These are phyloP conservation scores for Caradrina kadenii DNA, from an alignment of 2,888 invertebrate genomes.

Conservation along the genomic window DNA sequence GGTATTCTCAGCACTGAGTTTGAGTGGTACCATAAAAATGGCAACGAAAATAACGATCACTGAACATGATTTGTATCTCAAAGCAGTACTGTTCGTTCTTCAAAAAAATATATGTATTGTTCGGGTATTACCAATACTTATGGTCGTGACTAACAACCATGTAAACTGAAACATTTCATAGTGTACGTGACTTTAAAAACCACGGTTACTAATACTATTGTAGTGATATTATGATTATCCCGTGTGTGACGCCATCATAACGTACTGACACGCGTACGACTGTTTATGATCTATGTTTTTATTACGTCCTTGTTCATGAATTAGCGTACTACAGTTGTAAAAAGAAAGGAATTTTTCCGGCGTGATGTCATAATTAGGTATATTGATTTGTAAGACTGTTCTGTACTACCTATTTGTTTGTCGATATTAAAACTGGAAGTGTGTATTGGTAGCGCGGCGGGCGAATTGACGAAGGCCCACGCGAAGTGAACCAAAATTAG, in stretches of 20 bases:
- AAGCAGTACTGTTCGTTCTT: conserved; percentile 28
- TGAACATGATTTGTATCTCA: conserved; percentile 21
- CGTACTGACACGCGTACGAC: conserved; percentile 6
- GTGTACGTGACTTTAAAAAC: conserved; percentile 49
- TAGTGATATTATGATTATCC: conserved; percentile 19
- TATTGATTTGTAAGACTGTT: background rate
- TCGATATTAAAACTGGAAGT: background rate
- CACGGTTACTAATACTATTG: conserved; percentile 20
- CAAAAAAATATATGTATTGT: background rate
- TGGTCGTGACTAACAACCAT: conserved; percentile 11
- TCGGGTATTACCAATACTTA: background rate
- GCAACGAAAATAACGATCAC: background rate
- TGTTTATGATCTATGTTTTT: conserved; percentile 1
- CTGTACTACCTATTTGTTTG: background rate
- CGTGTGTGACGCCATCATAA: conserved; percentile 20
- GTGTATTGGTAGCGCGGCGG: no score
- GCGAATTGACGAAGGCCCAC: no score
- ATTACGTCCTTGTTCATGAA: conserved; percentile 20
- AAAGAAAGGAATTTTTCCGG: conserved; percentile 1
- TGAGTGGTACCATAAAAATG: background rate
- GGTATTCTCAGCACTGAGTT: background rate
- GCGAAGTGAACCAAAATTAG: background rate
- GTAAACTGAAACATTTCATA: conserved; percentile 19
- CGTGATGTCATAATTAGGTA: background rate
- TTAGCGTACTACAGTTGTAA: conserved; percentile 6